Evolutionary conservation across 92 coral and sea anemone genomes (phyloP).

Genomic region (Porites lobata): DNA sequence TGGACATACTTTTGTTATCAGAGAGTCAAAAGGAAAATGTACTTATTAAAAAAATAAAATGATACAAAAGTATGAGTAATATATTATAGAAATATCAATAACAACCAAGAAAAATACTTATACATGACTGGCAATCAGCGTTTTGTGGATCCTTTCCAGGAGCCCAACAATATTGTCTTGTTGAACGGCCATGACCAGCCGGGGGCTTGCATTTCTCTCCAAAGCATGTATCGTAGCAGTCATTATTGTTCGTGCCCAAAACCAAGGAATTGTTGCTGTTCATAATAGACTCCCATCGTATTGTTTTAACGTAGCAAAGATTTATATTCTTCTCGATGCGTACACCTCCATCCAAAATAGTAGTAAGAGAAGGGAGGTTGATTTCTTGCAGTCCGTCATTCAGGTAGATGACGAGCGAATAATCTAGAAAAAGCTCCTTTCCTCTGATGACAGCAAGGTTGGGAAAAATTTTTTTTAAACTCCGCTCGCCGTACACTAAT

Average conservation of each 20-base stretch:
- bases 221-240: conserved; percentile 88
- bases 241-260: conserved; percentile 87
- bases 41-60: no score
- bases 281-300: conserved; percentile 96
- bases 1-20: no score
- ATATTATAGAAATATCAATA: no score
- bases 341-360: conserved; percentile 87
- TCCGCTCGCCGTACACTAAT: conserved; percentile 67
- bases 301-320: conserved; percentile 87
- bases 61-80: no score
- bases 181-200: conserved; percentile 90
- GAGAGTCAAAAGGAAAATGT: no score
- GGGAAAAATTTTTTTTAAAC: conserved; percentile 87
- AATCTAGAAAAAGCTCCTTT: conserved; percentile 80
- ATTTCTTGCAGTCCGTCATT: conserved; percentile 84
- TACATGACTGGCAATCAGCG: conserved; percentile 84
- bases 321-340: conserved; percentile 93
- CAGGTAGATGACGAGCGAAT: conserved; percentile 90
- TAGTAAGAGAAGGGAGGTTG: conserved; percentile 89
- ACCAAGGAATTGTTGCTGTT: conserved; percentile 64
- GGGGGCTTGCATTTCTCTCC: conserved; percentile 76
- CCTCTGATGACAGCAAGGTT: conserved; percentile 97
- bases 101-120: no score
- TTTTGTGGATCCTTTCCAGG: conserved; percentile 53
- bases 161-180: conserved; percentile 93